Conservation (phyloP, 1,140 invertebrate species). For the Cardiocondyla obscurior region DNA sequence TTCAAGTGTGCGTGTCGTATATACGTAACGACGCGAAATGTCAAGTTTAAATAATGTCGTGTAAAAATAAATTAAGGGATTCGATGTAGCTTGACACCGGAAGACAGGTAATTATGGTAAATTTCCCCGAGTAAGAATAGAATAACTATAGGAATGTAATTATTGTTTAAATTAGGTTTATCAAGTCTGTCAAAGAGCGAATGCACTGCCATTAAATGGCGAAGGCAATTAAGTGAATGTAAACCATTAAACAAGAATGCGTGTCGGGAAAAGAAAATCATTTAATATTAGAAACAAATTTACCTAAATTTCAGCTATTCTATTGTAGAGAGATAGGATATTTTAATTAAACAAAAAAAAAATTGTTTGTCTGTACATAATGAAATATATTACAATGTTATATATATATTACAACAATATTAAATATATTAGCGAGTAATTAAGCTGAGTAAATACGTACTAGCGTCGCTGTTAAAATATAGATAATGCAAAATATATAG, state of each 20-base stretch:
- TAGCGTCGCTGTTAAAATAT: background rate
- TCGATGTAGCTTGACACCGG: conserved; percentile 7
- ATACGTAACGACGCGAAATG: background rate
- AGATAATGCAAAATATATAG: background rate
- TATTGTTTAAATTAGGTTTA: conserved; percentile 30
- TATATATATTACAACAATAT: too few relatives aligned
- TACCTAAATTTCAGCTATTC: background rate
- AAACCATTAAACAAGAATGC: background rate
- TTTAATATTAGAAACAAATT: background rate
- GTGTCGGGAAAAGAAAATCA: conserved; percentile 4
- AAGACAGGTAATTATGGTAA: conserved; percentile 8
- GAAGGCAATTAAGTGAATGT: conserved; percentile 2
- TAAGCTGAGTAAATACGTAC: too few relatives aligned
- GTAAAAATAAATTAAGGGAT: conserved; percentile 7
- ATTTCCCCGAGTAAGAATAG: background rate
- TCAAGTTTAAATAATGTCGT: conserved; percentile 3
- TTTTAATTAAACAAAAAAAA: background rate
- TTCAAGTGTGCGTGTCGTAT: background rate
- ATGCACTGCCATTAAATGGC: background rate
- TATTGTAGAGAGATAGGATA: background rate
- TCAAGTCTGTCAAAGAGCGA: conserved; percentile 12
- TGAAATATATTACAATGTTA: too few relatives aligned
- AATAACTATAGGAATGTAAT: background rate
- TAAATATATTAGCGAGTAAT: too few relatives aligned
- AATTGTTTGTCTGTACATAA: background rate